These are phyloP conservation scores for Hirtodrosophila trivittata DNA, from an alignment of 2,888 invertebrate genomes.

Conservation along the genomic window DNA sequence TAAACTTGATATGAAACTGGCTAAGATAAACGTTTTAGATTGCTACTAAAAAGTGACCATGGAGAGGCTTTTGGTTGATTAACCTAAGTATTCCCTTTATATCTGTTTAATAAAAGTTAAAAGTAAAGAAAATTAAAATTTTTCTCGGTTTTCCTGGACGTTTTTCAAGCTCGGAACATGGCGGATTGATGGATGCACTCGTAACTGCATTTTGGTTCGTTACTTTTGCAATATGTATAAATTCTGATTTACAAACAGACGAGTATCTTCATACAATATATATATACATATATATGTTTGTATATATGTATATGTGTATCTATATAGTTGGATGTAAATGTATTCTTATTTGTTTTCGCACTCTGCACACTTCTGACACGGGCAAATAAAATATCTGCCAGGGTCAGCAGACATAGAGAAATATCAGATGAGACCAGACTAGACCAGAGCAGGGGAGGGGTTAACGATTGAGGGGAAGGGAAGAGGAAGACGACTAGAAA, in stretches of 20 bases:
- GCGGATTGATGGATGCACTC: conserved; percentile 29
- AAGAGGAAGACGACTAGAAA: conserved; percentile 52
- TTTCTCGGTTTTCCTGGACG: neutral
- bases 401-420: conserved; percentile 25
- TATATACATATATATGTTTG: neutral
- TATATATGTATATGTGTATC: neutral
- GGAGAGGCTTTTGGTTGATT: too few species aligned
- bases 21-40: too few species aligned
- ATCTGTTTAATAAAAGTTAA: too few species aligned
- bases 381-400: conserved; percentile 60
- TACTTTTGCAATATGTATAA: neutral
- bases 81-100: too few species aligned
- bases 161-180: conserved; percentile 4
- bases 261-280: neutral
- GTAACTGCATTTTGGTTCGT: conserved; percentile 19
- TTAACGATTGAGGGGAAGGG: too few species aligned
- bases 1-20: too few species aligned
- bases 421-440: neutral
- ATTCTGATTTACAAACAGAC: conserved; percentile 9
- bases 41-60: too few species aligned
- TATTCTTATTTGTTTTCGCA: conserved; percentile 67
- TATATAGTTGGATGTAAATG: neutral
- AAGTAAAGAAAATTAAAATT: too few species aligned
- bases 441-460: neutral
- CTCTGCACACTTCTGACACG: conserved; percentile 50